phyloP scores from a whole-genome alignment of 2,113 vertebrate species.

The Rhabdomys dilectus region DNA sequence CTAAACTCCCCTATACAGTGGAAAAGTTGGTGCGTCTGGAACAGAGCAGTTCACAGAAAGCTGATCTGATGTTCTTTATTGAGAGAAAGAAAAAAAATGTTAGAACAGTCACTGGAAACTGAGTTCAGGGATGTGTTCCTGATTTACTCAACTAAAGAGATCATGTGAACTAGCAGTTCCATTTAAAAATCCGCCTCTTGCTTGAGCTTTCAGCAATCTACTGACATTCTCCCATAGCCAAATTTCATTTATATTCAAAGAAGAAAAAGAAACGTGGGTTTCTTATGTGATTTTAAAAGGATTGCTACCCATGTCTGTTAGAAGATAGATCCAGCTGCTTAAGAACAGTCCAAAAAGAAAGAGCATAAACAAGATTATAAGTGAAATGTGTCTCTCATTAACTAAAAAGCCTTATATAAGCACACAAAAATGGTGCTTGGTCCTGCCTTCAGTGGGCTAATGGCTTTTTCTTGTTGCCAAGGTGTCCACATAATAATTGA shows the following conservation, averaged over 20 bases:
- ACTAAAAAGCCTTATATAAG: background rate
- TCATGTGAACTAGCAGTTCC: background rate
- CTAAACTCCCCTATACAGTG: background rate
- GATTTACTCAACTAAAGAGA: background rate
- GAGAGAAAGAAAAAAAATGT: background rate
- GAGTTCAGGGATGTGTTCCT: background rate
- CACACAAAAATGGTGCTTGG: background rate
- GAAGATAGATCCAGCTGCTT: background rate
- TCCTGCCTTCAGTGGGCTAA: background rate
- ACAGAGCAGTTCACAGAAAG: background rate
- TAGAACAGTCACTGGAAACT: background rate
- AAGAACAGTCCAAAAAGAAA: background rate
- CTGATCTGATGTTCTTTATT: background rate
- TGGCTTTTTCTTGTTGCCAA: background rate
- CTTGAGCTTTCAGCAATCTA: background rate
- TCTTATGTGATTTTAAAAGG: background rate
- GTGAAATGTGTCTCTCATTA: background rate
- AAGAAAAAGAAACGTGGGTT: background rate
- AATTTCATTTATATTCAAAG: background rate
- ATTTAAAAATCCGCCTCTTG: slow-evolving; percentile 22
- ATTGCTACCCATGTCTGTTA: background rate
- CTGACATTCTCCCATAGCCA: background rate
- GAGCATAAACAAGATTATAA: background rate
- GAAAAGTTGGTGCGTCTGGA: background rate
- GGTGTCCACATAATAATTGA: background rate